These are phyloP conservation scores for Chitala chitala DNA, from an alignment of 2,113 vertebrate species.

Conservation along the genomic window DNA sequence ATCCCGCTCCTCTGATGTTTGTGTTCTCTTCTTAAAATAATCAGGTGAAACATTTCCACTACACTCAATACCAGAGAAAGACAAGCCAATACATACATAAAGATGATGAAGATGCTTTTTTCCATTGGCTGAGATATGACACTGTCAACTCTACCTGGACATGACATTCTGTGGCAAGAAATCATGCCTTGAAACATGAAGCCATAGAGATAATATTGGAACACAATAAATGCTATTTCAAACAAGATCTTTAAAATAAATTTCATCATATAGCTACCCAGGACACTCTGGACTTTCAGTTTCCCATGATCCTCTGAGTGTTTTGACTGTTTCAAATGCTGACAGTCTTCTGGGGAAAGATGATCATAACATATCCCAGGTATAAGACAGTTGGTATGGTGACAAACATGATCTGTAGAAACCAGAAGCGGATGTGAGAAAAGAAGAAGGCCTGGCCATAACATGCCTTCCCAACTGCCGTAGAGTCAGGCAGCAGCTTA, in stretches of 20 bases:
- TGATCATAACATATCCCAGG: constrained; percentile 81
- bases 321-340: constrained; percentile 36
- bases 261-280: constrained; percentile 65
- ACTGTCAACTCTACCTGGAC: constrained; percentile 71
- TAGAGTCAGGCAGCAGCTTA: constrained; percentile 72
- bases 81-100: constrained; percentile 69
- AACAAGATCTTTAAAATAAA: constrained; percentile 66
- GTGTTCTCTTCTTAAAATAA: no score
- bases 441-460: constrained; percentile 73
- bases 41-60: constrained; percentile 65
- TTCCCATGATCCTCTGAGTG: constrained; percentile 72
- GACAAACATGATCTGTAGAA: constrained; percentile 93
- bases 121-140: constrained; percentile 76
- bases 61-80: constrained; percentile 64
- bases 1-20: no score
- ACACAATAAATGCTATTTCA: constrained; percentile 64
- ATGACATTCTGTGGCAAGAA: constrained; percentile 61
- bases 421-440: constrained; percentile 80
- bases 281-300: constrained; percentile 60
- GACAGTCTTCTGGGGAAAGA: constrained; percentile 77
- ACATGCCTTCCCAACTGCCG: constrained; percentile 70
- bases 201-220: constrained; percentile 73
- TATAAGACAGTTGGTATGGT: constrained; percentile 89
- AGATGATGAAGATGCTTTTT: constrained; percentile 78
- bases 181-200: constrained; percentile 73